Percentiles rank a stretch among this genome's conserved stretches.
Conservation (phyloP, 2,113 vertebrate genomes). For the Progne subis region DNA sequence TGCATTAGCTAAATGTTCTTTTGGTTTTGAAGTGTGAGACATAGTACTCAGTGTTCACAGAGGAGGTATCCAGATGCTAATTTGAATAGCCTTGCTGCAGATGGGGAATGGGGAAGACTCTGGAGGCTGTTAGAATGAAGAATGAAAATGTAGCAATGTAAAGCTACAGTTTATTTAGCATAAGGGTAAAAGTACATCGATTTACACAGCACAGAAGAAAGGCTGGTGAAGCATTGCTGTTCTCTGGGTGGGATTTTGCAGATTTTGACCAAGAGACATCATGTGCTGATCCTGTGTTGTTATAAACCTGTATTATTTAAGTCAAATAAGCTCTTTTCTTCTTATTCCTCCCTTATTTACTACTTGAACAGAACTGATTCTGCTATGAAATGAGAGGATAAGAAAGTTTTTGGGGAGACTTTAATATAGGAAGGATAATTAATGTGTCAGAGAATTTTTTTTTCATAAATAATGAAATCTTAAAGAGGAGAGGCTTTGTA, state of each 20-base stretch:
- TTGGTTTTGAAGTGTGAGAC: not conserved
- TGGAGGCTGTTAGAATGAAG: not conserved
- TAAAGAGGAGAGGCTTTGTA: not conserved
- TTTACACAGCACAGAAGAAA: not conserved
- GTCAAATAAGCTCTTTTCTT: not conserved
- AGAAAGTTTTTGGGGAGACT: not conserved
- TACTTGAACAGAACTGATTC: not conserved
- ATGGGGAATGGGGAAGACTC: not conserved
- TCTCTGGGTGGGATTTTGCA: not conserved
- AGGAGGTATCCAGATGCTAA: not conserved
- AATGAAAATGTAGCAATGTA: not conserved
- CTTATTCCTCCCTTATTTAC: not conserved
- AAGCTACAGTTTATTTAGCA: not conserved
- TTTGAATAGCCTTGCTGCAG: not conserved
- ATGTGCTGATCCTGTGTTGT: not conserved
- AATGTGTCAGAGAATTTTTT: not conserved
- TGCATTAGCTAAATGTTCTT: not conserved
- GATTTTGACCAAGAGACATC: not conserved
- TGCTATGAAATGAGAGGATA: not conserved
- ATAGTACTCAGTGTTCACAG: not conserved
- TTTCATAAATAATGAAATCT: not conserved
- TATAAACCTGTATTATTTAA: not conserved
- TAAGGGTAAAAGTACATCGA: not conserved
- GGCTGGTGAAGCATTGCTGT: not conserved
- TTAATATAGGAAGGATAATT: not conserved